These are phyloP conservation scores for Lymantria dispar DNA, from an alignment of 2,888 invertebrate species.

Conservation along the genomic window DNA sequence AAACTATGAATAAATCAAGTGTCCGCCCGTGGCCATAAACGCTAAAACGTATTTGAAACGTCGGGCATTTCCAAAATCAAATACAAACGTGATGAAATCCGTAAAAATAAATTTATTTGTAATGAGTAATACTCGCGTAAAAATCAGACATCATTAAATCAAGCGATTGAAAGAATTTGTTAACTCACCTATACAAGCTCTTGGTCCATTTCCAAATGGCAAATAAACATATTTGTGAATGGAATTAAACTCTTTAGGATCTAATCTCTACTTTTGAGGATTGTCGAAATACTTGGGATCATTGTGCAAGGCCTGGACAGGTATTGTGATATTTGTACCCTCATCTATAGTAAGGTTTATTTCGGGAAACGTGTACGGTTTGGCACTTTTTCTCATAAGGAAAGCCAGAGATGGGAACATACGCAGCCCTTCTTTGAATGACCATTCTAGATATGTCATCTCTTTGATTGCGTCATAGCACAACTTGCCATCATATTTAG, in stretches of 20 bases:
- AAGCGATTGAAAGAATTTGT: too few relatives aligned
- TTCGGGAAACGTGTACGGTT: constrained; percentile 25
- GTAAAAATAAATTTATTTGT: too few relatives aligned
- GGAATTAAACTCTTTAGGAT: constrained; percentile 16
- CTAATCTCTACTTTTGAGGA: constrained; percentile 33
- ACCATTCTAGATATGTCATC: constrained; percentile 41
- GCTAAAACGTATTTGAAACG: too few relatives aligned
- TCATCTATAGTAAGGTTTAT: constrained; percentile 19
- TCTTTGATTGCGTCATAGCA: constrained; percentile 44
- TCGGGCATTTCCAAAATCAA: too few relatives aligned
- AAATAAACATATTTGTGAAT: constrained; percentile 24
- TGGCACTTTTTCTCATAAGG: constrained; percentile 33
- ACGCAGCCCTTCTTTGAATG: constrained; percentile 41
- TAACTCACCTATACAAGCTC: too few relatives aligned
- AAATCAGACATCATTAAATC: too few relatives aligned
- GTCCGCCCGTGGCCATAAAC: too few relatives aligned
- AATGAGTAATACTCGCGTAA: too few relatives aligned
- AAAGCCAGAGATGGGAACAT: constrained; percentile 39
- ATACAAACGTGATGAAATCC: too few relatives aligned
- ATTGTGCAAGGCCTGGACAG: constrained; percentile 25
- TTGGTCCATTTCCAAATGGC: constrained; percentile 14
- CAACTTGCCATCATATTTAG: constrained; percentile 37
- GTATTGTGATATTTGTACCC: constrained; percentile 12
- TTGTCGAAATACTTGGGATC: constrained; percentile 27
- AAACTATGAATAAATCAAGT: too few relatives aligned